Base-by-base conservation (phyloP, 2,888 invertebrate species). In the Leptopilina drosophilae region DNA sequence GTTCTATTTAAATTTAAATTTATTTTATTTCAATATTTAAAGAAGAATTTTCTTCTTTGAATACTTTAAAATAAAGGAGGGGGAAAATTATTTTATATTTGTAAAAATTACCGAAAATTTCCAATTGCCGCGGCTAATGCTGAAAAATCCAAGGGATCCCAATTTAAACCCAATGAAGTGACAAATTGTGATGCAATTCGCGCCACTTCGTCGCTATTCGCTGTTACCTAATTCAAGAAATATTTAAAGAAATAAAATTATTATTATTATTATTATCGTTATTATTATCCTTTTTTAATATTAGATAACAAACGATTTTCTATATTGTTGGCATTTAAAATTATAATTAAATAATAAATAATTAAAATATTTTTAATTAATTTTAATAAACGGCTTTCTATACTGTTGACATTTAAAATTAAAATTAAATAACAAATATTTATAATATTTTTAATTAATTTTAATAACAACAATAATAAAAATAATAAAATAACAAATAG, bases 171-270 rank as follows among this genome's bases (percentile, higher is more conserved):
- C 6, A 96, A 92, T 20, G 95, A 95, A 65, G 93, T 93, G 26
- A 95, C 94, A 65, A 96, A 92, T 82, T 95, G 94, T 82, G 95
- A 95, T 1, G 95, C 94, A 40, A 96, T 93, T 82, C 94, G 93
- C 33, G 94, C 94, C 0, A 95, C 95, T 92, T 96, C 96, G 20
- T 94, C 94, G 2, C 95, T 94, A 84, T 95, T 95, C 78, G 96
- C 93, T 3, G 95, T 93, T 49, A 95, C 95, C 95, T 95, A 88
- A 12, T 26, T 42, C 2, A 42, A 42, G 8, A 42, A 42, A 42
- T 6, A 42, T 6, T 42, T 1, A 78, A 65, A 46, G 9, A 67
- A 69, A 12, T 67, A 59, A 65, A 14, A 3, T 64, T 64, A 62
- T 49, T 73, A n/a, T 49, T 66, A 56, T 73, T 49, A 33, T 33